Conservation (phyloP, 2,888 invertebrate genomes). For the Notodonta dromedarius region DNA sequence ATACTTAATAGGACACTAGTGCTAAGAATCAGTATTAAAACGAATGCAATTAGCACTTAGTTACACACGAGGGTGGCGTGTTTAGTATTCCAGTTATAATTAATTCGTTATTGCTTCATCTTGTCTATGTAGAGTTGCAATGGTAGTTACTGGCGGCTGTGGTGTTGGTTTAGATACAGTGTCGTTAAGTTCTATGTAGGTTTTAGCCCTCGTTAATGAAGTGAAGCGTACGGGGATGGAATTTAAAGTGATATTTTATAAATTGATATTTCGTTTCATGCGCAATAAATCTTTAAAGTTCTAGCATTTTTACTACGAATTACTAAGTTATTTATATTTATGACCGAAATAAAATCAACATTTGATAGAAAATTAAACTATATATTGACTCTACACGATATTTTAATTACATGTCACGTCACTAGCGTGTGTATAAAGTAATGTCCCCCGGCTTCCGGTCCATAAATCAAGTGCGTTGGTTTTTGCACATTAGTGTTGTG, state of each 20-base stretch:
- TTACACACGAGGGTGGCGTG: not conserved
- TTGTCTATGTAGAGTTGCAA: not conserved
- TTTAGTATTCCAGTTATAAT: not conserved
- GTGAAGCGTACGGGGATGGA: not conserved
- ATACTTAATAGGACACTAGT: not conserved
- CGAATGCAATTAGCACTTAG: not conserved
- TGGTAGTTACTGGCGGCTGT: not conserved
- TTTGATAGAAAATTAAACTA: too few species aligned
- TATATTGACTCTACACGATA: too few species aligned
- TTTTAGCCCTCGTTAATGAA: not conserved
- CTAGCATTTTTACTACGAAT: too few species aligned
- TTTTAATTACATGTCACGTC: not conserved
- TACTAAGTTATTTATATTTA: too few species aligned
- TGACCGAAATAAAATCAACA: too few species aligned
- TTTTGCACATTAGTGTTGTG: not conserved
- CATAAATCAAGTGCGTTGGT: not conserved
- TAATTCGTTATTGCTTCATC: conserved; percentile 1
- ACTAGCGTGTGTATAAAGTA: not conserved
- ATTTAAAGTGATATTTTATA: not conserved
- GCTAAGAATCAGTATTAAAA: not conserved
- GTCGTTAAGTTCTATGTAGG: not conserved
- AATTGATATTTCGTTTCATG: not conserved
- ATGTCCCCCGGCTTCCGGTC: not conserved
- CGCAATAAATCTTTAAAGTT: too few species aligned
- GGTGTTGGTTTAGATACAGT: not conserved